Conservation (phyloP, 2,797 vertebrate species). For the Enoplosus armatus region DNA sequence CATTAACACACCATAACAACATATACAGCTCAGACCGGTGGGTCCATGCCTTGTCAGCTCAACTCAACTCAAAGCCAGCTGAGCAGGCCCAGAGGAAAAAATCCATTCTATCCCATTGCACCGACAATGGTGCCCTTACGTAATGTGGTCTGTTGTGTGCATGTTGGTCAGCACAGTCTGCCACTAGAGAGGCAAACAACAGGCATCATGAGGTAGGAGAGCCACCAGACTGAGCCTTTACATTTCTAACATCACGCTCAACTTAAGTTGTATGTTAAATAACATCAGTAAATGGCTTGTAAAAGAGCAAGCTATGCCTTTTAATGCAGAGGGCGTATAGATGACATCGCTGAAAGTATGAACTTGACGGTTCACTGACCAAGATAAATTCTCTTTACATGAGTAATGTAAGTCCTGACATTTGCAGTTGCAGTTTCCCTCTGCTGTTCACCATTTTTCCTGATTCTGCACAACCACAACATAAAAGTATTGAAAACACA, state of each 20-base stretch:
- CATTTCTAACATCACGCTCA: slow-evolving; percentile 9
- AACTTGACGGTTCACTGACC: background rate
- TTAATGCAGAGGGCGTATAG: background rate
- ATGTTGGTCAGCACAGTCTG: slow-evolving; percentile 54
- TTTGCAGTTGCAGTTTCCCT: background rate
- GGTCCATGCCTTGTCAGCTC: slow-evolving; percentile 75
- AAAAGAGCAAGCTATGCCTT: slow-evolving; percentile 14
- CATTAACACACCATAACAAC: slow-evolving; percentile 53
- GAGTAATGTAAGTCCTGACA: slow-evolving; percentile 2
- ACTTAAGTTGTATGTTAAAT: slow-evolving; percentile 7
- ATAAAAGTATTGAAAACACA: background rate
- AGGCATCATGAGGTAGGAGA: slow-evolving; percentile 36
- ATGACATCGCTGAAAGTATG: background rate
- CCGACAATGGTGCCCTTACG: slow-evolving; percentile 74
- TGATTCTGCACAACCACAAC: slow-evolving; percentile 20
- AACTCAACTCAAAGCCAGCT: slow-evolving; percentile 71
- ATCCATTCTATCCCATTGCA: slow-evolving; percentile 75
- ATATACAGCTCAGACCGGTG: slow-evolving; percentile 61
- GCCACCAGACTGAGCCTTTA: slow-evolving; percentile 35
- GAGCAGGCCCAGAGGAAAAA: slow-evolving; percentile 74
- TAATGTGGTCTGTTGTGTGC: slow-evolving; percentile 65
- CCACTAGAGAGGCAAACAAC: slow-evolving; percentile 44
- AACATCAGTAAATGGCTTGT: background rate
- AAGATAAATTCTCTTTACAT: slow-evolving; percentile 1
- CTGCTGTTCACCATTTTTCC: background rate